Evolutionary conservation across 2,888 invertebrate species (phyloP).

Genomic region (Pseudolycoriella hygida): DNA sequence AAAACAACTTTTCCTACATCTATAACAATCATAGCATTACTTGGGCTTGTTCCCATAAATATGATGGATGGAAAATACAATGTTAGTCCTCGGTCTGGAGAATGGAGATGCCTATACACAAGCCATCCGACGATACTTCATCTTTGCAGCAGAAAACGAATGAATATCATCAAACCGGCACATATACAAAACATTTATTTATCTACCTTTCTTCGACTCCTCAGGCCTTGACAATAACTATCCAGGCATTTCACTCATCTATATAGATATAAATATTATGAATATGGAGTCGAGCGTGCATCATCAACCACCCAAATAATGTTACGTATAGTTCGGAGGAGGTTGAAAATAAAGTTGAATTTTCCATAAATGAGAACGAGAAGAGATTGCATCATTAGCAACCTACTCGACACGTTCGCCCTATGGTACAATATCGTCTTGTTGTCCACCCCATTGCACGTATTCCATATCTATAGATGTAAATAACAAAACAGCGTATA

Average conservation of each 20-base stretch:
- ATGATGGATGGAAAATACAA: too few relatives aligned
- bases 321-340: neutral
- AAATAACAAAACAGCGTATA: too few relatives aligned
- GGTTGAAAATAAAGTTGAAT: neutral
- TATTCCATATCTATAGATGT: neutral
- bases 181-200: neutral
- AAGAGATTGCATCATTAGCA: conserved; percentile 8
- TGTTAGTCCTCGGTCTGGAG: too few relatives aligned
- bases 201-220: conserved; percentile 5
- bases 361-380: neutral
- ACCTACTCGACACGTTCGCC: conserved; percentile 7
- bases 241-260: neutral
- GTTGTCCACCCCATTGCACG: conserved; percentile 4
- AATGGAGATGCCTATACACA: neutral
- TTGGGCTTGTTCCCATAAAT: too few relatives aligned
- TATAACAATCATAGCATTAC: too few relatives aligned
- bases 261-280: neutral
- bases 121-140: neutral
- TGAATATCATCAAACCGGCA: neutral
- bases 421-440: neutral
- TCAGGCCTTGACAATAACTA: conserved; percentile 4
- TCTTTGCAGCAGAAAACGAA: neutral
- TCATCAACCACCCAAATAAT: neutral
- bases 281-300: neutral
- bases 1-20: too few relatives aligned